These are phyloP conservation scores for Sminthurides aquaticus DNA, from an alignment of 2,888 invertebrate genomes.

Conservation along the genomic window DNA sequence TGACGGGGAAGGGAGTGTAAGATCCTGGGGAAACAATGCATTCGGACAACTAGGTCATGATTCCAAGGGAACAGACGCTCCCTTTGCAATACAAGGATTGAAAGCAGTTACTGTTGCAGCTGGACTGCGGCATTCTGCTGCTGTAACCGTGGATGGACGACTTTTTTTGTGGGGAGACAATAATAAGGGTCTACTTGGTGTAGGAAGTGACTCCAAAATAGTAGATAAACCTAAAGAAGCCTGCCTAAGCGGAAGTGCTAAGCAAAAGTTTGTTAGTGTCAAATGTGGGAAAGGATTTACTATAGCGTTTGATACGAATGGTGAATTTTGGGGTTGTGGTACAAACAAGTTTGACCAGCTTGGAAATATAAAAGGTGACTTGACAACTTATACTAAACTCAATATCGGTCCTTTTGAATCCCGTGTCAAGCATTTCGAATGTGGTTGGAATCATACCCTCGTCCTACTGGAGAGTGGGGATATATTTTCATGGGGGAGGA, in stretches of 20 bases:
- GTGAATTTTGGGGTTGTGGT: constrained; percentile 67
- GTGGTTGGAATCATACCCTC: constrained; percentile 74
- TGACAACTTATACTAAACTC: constrained; percentile 46
- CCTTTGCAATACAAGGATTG: background rate
- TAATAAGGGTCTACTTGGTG: constrained; percentile 52
- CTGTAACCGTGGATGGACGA: constrained; percentile 57
- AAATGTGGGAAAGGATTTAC: constrained; percentile 77
- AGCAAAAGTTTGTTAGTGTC: constrained; percentile 55
- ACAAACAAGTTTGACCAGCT: constrained; percentile 77
- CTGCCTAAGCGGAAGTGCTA: constrained; percentile 48
- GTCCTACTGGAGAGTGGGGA: constrained; percentile 56
- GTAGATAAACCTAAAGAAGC: constrained; percentile 16
- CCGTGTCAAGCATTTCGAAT: constrained; percentile 51
- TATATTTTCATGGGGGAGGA: constrained; percentile 70
- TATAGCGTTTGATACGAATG: constrained; percentile 54
- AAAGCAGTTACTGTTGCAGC: constrained; percentile 51
- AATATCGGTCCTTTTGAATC: no score
- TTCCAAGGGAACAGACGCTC: background rate
- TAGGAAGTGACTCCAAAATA: constrained; percentile 46
- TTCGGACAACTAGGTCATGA: constrained; percentile 14
- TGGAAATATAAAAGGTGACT: constrained; percentile 49
- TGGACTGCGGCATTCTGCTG: constrained; percentile 62
- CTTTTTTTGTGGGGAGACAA: constrained; percentile 61
- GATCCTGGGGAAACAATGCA: constrained; percentile 12
- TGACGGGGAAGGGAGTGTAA: background rate